Evolutionary conservation across 2,888 invertebrate genomes (phyloP).

Genomic region (Lepas anatifera): DNA sequence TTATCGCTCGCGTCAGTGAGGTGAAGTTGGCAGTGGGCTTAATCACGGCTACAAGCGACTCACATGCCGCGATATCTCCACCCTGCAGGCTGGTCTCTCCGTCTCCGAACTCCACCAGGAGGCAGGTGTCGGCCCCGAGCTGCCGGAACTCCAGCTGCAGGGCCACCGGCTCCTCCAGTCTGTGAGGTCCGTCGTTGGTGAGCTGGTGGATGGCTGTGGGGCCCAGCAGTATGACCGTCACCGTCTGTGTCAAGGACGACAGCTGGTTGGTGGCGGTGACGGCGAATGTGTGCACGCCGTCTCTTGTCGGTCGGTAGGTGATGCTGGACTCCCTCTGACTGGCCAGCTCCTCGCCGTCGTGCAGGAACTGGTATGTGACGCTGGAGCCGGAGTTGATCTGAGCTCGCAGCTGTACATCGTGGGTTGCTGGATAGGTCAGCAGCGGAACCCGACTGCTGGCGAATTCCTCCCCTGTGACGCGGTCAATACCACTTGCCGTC

Average conservation of each 20-base stretch:
- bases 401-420: slow-evolving; percentile 7
- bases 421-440: slow-evolving; percentile 14
- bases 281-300: background rate
- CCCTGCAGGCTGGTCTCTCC: background rate
- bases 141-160: slow-evolving; percentile 12
- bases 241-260: background rate
- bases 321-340: background rate
- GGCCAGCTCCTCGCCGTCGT: background rate
- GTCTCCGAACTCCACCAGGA: slow-evolving; percentile 11
- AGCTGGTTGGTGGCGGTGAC: slow-evolving; percentile 15
- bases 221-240: slow-evolving; percentile 1
- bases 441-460: background rate
- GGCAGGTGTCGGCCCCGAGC: slow-evolving; percentile 14
- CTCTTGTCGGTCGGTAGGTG: slow-evolving; percentile 7
- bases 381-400: background rate
- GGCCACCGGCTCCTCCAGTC: slow-evolving; percentile 8
- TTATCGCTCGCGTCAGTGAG: background rate
- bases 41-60: background rate
- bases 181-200: slow-evolving; percentile 13
- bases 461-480: slow-evolving; percentile 14
- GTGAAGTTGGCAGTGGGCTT: background rate
- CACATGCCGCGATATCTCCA: background rate
- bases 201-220: slow-evolving; percentile 2
- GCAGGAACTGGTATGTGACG: slow-evolving; percentile 1
- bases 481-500: slow-evolving; percentile 14